A percentile compares a stretch with the other conserved stretches of the same genome.
phyloP scores from a whole-genome alignment of 2,113 vertebrate genomes.

The Lota lota region DNA sequence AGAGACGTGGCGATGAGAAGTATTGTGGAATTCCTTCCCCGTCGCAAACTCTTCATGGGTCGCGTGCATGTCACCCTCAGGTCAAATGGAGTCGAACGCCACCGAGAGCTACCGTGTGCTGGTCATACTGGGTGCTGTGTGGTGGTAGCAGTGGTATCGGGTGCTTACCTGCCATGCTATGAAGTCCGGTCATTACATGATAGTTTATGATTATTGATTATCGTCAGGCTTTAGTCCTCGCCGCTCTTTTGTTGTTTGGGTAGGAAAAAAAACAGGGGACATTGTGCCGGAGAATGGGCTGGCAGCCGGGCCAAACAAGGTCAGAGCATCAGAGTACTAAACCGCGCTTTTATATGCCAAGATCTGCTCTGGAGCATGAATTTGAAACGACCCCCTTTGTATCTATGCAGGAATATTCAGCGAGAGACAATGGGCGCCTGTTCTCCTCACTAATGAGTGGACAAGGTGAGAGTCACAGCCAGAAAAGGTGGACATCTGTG shows the following conservation, averaged over 20 bases:
- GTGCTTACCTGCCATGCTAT: too few species aligned
- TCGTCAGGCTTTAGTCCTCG: slow-evolving; percentile 2
- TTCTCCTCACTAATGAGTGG: slow-evolving; percentile 91
- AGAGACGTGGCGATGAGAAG: neutral
- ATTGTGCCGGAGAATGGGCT: slow-evolving; percentile 4
- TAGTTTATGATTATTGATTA: too few species aligned
- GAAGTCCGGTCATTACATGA: too few species aligned
- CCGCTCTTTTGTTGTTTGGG: slow-evolving; percentile 3
- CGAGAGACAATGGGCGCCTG: slow-evolving; percentile 89
- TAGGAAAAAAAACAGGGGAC: neutral
- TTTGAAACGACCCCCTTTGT: slow-evolving; percentile 83
- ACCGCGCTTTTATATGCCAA: slow-evolving; percentile 77
- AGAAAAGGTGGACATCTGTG: slow-evolving; percentile 95
- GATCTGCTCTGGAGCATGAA: slow-evolving; percentile 75
- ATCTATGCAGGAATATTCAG: slow-evolving; percentile 90
- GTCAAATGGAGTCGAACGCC: too few species aligned
- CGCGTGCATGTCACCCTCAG: too few species aligned
- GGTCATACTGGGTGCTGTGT: too few species aligned
- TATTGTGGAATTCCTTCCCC: neutral
- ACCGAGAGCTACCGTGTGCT: too few species aligned
- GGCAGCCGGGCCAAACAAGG: slow-evolving; percentile 33
- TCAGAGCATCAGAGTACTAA: slow-evolving; percentile 70
- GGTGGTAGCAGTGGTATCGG: too few species aligned
- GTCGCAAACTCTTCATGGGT: neutral
- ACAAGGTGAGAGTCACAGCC: slow-evolving; percentile 87